phyloP scores from a whole-genome alignment of 2,797 vertebrate species.

The Sebastes nivosus region DNA sequence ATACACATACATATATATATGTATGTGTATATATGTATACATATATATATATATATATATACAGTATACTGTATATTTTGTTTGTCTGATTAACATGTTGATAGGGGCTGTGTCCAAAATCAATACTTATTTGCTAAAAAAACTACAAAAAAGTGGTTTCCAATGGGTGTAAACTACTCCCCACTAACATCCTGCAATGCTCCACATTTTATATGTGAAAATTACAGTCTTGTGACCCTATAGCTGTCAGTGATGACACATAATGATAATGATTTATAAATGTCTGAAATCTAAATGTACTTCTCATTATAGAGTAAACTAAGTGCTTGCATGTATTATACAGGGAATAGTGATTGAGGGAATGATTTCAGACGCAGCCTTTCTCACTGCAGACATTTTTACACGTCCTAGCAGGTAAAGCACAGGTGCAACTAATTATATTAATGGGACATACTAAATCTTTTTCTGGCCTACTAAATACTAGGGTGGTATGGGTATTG shows the following conservation, averaged over 20 bases:
- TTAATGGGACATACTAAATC: not conserved
- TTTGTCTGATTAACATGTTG: too few relatives aligned
- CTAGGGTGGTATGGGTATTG: too few relatives aligned
- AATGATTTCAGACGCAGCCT: not conserved
- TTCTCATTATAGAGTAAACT: not conserved
- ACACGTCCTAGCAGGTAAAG: not conserved
- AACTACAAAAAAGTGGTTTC: too few relatives aligned
- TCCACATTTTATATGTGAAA: not conserved
- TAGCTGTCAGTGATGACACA: not conserved
- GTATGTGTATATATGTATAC: accelerated
- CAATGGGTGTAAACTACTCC: not conserved
- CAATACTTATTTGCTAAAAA: too few relatives aligned
- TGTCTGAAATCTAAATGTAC: not conserved
- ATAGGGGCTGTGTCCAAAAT: too few relatives aligned
- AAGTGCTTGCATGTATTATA: not conserved
- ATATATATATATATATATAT: too few relatives aligned
- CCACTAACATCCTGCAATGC: not conserved
- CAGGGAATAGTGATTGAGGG: not conserved
- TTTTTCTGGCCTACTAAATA: too few relatives aligned
- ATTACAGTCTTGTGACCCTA: not conserved
- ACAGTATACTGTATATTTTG: too few relatives aligned
- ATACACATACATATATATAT: too few relatives aligned
- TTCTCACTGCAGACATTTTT: not conserved
- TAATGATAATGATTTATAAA: not conserved
- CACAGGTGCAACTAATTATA: not conserved